These are phyloP conservation scores for Chaetura pelagica DNA, from an alignment of 2,113 vertebrate species.

Conservation along the genomic window DNA sequence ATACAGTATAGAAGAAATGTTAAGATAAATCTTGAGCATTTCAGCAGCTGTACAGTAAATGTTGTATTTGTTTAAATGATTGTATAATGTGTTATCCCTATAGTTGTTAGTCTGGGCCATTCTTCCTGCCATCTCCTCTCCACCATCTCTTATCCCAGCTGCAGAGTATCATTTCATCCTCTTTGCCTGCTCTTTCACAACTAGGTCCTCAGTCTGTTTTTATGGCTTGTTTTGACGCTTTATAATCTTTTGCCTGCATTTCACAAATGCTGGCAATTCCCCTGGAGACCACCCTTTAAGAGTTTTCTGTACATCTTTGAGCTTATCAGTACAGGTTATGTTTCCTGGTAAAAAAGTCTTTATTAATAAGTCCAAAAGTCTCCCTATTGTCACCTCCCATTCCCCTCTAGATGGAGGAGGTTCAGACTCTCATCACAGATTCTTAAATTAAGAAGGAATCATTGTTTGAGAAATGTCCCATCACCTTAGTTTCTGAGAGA, in stretches of 20 bases:
- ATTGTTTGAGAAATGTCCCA: background rate
- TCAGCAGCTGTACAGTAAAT: background rate
- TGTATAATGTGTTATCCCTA: background rate
- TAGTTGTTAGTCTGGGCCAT: background rate
- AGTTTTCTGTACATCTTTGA: background rate
- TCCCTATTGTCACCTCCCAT: background rate
- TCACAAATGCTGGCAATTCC: background rate
- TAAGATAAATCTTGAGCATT: background rate
- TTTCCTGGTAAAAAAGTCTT: background rate
- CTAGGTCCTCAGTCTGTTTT: background rate
- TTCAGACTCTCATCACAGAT: background rate
- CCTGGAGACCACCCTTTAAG: background rate
- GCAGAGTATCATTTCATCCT: background rate
- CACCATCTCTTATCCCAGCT: background rate
- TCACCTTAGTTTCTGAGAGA: background rate
- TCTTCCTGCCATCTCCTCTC: background rate
- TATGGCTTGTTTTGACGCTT: background rate
- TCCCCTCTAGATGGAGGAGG: background rate
- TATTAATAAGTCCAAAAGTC: background rate
- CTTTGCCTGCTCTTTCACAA: background rate
- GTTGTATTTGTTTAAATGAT: background rate
- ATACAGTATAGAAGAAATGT: background rate
- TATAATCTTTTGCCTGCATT: fast-evolving
- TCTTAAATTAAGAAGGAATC: background rate
- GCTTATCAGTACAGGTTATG: background rate